These are phyloP conservation scores for Ormyrus pomaceus DNA, from an alignment of 2,888 invertebrate species.

Conservation along the genomic window DNA sequence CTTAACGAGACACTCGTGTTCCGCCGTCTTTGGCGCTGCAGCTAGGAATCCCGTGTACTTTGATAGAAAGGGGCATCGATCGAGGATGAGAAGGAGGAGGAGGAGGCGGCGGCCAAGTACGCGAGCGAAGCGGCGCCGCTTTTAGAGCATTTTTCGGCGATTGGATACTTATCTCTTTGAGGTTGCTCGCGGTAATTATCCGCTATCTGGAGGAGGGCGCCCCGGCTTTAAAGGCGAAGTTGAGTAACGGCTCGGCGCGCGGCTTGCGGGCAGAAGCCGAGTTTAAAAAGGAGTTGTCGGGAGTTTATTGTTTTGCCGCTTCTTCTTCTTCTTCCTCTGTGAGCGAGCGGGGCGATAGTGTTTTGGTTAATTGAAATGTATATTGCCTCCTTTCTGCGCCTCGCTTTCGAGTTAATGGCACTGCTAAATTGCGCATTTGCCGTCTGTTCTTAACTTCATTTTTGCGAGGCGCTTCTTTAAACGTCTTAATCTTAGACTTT, in stretches of 20 bases:
- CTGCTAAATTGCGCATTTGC: background rate
- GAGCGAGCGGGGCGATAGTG: background rate
- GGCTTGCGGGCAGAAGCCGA: constrained; percentile 5
- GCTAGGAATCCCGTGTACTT: background rate
- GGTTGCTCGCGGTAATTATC: constrained; percentile 53
- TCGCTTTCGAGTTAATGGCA: background rate
- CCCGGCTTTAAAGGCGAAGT: constrained; percentile 38
- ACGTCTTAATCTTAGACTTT: too few relatives aligned
- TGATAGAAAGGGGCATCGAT: constrained; percentile 38
- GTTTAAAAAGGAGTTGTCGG: constrained; percentile 40
- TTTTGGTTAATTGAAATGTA: constrained; percentile 52
- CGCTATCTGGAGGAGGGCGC: constrained; percentile 37
- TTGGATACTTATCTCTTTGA: constrained; percentile 56
- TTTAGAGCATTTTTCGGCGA: constrained; percentile 53
- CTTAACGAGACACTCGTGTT: constrained; percentile 48
- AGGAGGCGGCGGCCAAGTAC: background rate
- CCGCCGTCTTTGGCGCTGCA: background rate
- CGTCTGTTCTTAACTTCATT: background rate
- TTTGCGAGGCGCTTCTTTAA: background rate
- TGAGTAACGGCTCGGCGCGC: constrained; percentile 40
- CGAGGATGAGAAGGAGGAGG: background rate
- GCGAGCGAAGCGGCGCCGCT: constrained; percentile 9
- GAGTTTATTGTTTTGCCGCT: constrained; percentile 49
- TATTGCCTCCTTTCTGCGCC: constrained; percentile 17
- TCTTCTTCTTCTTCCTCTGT: background rate